Conservation (phyloP, 2,888 invertebrate species). For the Drosophila sordidula region DNA sequence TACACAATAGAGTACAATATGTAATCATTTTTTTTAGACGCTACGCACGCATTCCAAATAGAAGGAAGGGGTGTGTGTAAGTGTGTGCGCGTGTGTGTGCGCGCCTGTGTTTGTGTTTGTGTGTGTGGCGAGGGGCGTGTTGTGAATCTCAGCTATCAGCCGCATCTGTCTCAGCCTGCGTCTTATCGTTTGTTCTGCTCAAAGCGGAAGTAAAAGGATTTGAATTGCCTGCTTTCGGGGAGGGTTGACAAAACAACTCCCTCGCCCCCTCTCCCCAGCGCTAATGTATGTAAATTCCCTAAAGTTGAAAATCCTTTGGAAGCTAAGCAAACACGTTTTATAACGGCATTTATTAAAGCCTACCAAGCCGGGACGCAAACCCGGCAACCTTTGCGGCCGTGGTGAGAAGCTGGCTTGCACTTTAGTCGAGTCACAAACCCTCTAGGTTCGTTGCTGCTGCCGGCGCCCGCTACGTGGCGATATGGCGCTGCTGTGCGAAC, state of each 20-base stretch:
- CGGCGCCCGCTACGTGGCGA: slow-evolving; percentile 24
- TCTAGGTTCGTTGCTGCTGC: background rate
- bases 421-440: slow-evolving; percentile 32
- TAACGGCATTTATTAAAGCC: slow-evolving; percentile 34
- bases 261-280: background rate
- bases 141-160: slow-evolving; percentile 74
- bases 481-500: background rate
- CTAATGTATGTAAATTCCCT: slow-evolving; percentile 73
- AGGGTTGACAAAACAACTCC: slow-evolving; percentile 50
- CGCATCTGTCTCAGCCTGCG: slow-evolving; percentile 62
- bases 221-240: slow-evolving; percentile 56
- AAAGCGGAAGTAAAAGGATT: slow-evolving; percentile 77
- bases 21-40: slow-evolving; percentile 72
- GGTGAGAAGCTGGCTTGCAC: slow-evolving; percentile 29
- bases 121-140: slow-evolving; percentile 1
- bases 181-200: slow-evolving; percentile 41
- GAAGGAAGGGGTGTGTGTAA: background rate
- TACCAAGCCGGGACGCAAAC: background rate
- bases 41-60: slow-evolving; percentile 53
- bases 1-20: slow-evolving; percentile 61
- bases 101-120: no score
- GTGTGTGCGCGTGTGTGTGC: no score
- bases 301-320: slow-evolving; percentile 63
- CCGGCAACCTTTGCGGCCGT: background rate
- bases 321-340: slow-evolving; percentile 58